phyloP scores from a whole-genome alignment of 2,797 vertebrate genomes.

The Myoxocephalus aenaeus region DNA sequence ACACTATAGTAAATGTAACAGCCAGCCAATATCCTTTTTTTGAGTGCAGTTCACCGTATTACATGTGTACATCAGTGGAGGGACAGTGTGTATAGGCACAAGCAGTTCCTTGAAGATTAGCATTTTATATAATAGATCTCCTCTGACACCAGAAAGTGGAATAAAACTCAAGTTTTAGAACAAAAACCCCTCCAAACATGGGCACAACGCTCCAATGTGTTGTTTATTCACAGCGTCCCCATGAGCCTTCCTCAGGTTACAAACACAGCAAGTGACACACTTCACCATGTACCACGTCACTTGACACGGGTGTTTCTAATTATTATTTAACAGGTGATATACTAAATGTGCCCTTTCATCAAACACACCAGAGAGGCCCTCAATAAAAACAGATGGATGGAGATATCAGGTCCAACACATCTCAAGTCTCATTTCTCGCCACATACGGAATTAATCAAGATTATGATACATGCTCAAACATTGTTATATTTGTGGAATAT shows the following conservation, averaged over 20 bases:
- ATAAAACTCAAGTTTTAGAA: background rate
- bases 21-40: too few relatives aligned
- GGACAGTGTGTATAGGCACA: background rate
- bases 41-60: background rate
- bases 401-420: background rate
- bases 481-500: background rate
- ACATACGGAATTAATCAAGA: background rate
- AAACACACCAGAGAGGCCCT: background rate
- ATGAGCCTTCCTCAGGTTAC: background rate
- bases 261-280: constrained; percentile 14
- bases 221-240: background rate
- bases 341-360: background rate
- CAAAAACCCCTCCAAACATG: background rate
- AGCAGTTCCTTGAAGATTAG: background rate
- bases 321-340: background rate
- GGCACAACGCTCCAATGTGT: background rate
- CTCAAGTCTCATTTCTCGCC: background rate
- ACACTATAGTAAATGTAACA: too few relatives aligned
- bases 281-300: background rate
- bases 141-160: background rate
- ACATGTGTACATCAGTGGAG: background rate
- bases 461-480: background rate
- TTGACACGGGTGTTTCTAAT: background rate
- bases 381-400: too few relatives aligned
- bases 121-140: background rate